Percentiles rank a stretch among this genome's conserved stretches.
Conservation (phyloP, 2,797 vertebrate genomes). For the Anas bahamensis region DNA sequence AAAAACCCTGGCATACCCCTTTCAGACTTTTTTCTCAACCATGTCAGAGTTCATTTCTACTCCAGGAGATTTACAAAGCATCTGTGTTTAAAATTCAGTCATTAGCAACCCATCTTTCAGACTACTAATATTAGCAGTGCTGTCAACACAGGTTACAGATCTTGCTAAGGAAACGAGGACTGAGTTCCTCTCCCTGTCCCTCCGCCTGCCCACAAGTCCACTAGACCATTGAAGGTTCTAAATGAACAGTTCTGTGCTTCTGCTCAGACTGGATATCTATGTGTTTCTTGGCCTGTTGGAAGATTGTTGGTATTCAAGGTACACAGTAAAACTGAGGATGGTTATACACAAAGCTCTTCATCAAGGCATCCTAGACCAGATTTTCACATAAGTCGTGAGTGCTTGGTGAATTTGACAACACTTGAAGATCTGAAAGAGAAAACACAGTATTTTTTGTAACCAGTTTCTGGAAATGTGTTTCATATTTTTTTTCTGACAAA, state of each 20-base stretch:
- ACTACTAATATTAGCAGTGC: not conserved
- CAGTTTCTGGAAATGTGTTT: not conserved
- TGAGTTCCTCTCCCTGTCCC: not conserved
- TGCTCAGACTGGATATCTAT: constrained; percentile 1
- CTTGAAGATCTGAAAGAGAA: not conserved
- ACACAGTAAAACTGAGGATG: not conserved
- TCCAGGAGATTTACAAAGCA: constrained; percentile 21
- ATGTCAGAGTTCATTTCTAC: not conserved
- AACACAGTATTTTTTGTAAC: not conserved
- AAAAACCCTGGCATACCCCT: not conserved
- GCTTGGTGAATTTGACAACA: not conserved
- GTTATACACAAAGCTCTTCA: not conserved
- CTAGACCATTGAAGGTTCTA: constrained; percentile 13
- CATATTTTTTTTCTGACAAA: not conserved
- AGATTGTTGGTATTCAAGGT: not conserved
- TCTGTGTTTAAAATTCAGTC: constrained; percentile 27
- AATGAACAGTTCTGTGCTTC: constrained; percentile 18
- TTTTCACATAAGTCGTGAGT: not conserved
- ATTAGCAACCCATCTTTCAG: constrained; percentile 34
- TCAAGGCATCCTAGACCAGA: not conserved
- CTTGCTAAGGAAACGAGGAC: constrained; percentile 3
- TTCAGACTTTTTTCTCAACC: constrained; percentile 6
- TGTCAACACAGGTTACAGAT: constrained; percentile 34
- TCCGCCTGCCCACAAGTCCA: not conserved
- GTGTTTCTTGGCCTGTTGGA: not conserved